These are phyloP conservation scores for Boulengeromyrus knoepffleri DNA, from an alignment of 2,113 vertebrate species.

Conservation along the genomic window DNA sequence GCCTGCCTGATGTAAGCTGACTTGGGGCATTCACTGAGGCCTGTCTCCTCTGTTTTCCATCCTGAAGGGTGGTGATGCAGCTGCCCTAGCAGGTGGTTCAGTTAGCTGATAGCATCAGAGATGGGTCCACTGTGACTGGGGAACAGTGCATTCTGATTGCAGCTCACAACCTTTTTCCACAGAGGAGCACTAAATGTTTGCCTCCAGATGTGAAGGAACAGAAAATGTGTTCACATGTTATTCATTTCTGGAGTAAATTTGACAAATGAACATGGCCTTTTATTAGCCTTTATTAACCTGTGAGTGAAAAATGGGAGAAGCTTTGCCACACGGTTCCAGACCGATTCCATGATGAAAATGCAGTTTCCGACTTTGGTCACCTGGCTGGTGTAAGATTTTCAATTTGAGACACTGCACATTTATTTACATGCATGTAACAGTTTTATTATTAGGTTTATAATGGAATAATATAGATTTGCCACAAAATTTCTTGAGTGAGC, in stretches of 20 bases:
- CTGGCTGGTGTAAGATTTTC: too few relatives aligned
- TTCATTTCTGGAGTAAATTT: not conserved
- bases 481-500: too few relatives aligned
- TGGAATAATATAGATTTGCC: too few relatives aligned
- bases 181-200: not conserved
- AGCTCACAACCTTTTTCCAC: slow-evolving; percentile 27
- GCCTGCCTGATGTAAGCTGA: not conserved
- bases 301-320: not conserved
- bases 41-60: not conserved
- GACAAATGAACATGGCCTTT: not conserved
- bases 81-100: slow-evolving; percentile 55
- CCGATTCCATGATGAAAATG: not conserved
- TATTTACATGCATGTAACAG: too few relatives aligned
- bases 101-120: rapidly evolving
- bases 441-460: too few relatives aligned
- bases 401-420: too few relatives aligned
- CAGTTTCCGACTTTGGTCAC: too few relatives aligned
- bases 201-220: not conserved
- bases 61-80: slow-evolving; percentile 36
- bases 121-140: slow-evolving; percentile 45
- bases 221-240: not conserved
- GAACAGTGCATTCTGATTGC: slow-evolving; percentile 57
- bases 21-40: not conserved
- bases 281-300: not conserved
- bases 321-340: not conserved